Evolutionary conservation across 2,888 invertebrate species (phyloP), one percentile per base, ranked within the genome.

Genomic region (Zelleria hepariella): DNA sequence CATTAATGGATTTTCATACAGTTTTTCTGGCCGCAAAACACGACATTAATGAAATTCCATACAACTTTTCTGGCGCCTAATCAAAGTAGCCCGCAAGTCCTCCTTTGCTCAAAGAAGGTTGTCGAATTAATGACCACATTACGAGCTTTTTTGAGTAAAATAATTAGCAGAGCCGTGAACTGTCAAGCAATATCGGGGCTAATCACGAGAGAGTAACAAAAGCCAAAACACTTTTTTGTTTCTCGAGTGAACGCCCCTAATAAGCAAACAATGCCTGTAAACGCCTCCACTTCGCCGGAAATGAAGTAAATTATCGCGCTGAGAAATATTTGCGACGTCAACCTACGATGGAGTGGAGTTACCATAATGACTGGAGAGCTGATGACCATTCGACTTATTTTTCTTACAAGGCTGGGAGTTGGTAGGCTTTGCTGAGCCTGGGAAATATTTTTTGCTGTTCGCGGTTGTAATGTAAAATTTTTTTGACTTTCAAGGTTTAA

Each of bases 271-370:
- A 61, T 54, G 58, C 48, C 21, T 54, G 53, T 21, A 42, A 47
- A 57, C 51, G 42, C 49, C 21, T 27, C 42, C 23, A 26, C 10
- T 24, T 23, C 25, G 53, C 32, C 32, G 53, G 25, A 24, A 24
- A n/a, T 52, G 48, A 58, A 61, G 59, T 59, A 57, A 61, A 61
- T 60, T 62, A 60, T 60, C 60, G 57, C 42, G 24, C 47, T 32
- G 51, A 59, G 42, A 57, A 58, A 53, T 8, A 53, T 24, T 23
- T 53, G 15, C 5, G 4, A 20, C 51, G 51, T 21, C 7, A 21
- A 51, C 6, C 8, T 21, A 51, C 7, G 51, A 51, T 21, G 3
- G 18, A 15, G 0, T 42, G 32, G 32, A 42, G 32, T 49, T 7
- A 20, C 6, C 49, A 32, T 8, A 32, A 32, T 7, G 32, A 32